A percentile compares a stretch with the other conserved stretches of the same genome.
phyloP scores from a whole-genome alignment of 2,797 vertebrate genomes.

The Dryobates pubescens region DNA sequence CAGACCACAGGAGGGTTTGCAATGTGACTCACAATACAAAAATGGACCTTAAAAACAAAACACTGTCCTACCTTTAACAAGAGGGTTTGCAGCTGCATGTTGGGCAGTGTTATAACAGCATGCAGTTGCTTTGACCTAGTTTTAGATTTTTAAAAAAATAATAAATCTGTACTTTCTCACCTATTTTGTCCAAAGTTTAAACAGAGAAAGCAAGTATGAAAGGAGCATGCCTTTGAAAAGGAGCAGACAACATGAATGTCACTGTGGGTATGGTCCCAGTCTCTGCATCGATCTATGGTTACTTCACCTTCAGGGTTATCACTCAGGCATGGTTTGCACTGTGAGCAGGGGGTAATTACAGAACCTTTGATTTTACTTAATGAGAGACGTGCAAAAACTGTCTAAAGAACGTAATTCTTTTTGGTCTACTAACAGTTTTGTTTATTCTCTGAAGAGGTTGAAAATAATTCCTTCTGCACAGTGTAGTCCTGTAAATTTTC shows the following conservation, averaged over 20 bases:
- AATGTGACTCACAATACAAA: not conserved
- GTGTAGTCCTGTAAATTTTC: not conserved
- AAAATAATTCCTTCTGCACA: not conserved
- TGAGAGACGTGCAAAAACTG: not conserved
- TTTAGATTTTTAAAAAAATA: not conserved
- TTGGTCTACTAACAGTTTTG: not conserved
- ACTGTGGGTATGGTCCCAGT: too few relatives aligned
- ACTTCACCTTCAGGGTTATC: not conserved
- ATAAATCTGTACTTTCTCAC: not conserved
- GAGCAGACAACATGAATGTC: not conserved
- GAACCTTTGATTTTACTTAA: not conserved
- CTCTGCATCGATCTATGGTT: not conserved
- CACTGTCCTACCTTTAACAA: not conserved
- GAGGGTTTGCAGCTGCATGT: not conserved
- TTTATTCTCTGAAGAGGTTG: not conserved
- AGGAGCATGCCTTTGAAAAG: not conserved
- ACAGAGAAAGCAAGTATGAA: not conserved
- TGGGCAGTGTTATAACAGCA: not conserved
- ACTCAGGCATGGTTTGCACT: not conserved
- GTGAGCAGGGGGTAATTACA: not conserved
- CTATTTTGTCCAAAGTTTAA: not conserved
- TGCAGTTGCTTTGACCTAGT: not conserved
- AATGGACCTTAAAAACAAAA: not conserved
- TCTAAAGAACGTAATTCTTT: not conserved
- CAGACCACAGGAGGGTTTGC: not conserved